Percentiles rank a stretch among this genome's conserved stretches.
Evolutionary conservation across 2,888 invertebrate species (phyloP).

Genomic region (Phortica okadai): DNA sequence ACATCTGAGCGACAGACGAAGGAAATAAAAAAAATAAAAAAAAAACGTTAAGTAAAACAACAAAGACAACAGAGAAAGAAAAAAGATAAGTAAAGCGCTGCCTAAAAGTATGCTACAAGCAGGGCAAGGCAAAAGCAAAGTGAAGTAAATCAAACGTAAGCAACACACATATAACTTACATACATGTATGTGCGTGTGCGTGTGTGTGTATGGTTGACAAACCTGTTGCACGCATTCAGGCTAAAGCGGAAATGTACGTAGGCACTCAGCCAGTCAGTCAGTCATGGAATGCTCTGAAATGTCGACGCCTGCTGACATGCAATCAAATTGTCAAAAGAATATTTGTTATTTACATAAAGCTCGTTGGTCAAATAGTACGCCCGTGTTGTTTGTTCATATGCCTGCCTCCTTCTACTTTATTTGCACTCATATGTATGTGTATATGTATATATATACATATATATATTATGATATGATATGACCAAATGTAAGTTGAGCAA

Average conservation of each 20-base stretch:
- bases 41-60: neutral
- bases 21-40: neutral
- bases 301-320: slow-evolving; percentile 4
- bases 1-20: neutral
- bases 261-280: neutral
- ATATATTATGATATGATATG: too few relatives aligned
- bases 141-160: too few relatives aligned
- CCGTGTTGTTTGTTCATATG: too few relatives aligned
- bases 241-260: neutral
- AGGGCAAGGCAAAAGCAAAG: too few relatives aligned
- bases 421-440: neutral
- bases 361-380: neutral
- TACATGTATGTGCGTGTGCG: neutral
- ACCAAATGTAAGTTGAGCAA: neutral
- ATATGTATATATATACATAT: neutral
- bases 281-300: too few relatives aligned
- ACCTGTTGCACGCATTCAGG: neutral
- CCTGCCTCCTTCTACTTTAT: too few relatives aligned
- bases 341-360: neutral
- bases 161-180: too few relatives aligned
- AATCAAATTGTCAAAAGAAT: slow-evolving; percentile 23
- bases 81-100: neutral
- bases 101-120: neutral
- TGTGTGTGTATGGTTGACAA: neutral
- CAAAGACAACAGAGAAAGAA: neutral